These are phyloP conservation scores for Andrena fulva DNA, from an alignment of 2,888 invertebrate genomes.

Conservation along the genomic window DNA sequence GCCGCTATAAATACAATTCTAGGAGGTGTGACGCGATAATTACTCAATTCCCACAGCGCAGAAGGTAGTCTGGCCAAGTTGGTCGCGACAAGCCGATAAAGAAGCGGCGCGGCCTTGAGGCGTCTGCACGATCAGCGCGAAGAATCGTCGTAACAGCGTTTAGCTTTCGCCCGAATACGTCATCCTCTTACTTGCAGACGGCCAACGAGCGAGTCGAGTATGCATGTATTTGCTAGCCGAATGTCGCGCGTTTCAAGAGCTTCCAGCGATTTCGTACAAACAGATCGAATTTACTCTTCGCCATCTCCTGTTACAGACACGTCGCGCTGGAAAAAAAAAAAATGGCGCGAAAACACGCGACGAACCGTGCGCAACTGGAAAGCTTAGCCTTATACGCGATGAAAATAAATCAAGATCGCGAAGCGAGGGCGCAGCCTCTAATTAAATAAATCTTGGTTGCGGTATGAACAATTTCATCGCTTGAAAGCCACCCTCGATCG, in stretches of 20 bases:
- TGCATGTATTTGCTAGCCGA: not conserved
- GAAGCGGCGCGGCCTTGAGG: constrained; percentile 72
- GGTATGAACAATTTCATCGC: constrained; percentile 73
- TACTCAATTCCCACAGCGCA: constrained; percentile 73
- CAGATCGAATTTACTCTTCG: constrained; percentile 28
- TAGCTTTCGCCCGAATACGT: constrained; percentile 60
- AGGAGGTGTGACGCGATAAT: constrained; percentile 75
- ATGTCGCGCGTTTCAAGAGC: constrained; percentile 2
- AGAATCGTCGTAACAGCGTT: constrained; percentile 67
- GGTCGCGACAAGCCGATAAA: constrained; percentile 73
- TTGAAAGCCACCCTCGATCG: constrained; percentile 66
- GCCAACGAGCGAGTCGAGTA: not conserved
- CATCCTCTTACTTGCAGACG: constrained; percentile 38
- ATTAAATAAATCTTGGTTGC: constrained; percentile 71
- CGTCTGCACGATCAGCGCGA: constrained; percentile 73
- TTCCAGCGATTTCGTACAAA: not conserved
- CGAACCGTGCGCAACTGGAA: not conserved
- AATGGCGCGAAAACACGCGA: not conserved
- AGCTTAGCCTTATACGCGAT: not conserved
- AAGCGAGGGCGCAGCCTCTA: constrained; percentile 39
- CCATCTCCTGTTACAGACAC: not conserved
- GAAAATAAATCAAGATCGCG: not conserved
- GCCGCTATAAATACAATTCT: constrained; percentile 75
- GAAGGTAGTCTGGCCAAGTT: constrained; percentile 47
- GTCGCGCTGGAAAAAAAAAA: too few species aligned